Evolutionary conservation across 2,113 vertebrate genomes (phyloP).

Genomic region (Chlamydotis undulata): DNA sequence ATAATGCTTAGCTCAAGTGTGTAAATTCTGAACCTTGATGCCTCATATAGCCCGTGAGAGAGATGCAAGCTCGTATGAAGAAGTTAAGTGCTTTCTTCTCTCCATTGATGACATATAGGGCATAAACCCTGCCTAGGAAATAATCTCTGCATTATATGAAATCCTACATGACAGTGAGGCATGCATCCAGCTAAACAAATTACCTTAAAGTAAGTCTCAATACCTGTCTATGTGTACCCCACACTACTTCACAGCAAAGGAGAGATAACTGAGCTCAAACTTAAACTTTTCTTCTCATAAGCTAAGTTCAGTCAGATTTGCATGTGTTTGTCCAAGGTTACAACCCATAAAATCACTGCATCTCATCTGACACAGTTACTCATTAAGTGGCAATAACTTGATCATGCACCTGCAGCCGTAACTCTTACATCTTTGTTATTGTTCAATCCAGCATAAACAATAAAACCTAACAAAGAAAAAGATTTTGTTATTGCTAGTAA

Average conservation of each 20-base stretch:
- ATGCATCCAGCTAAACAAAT: background rate
- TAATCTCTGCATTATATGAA: background rate
- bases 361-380: background rate
- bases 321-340: background rate
- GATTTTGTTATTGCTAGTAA: background rate
- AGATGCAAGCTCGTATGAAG: background rate
- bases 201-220: background rate
- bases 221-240: background rate
- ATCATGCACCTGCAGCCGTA: background rate
- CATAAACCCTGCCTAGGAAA: background rate
- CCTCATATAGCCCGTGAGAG: background rate
- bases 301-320: background rate
- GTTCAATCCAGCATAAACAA: background rate
- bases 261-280: background rate
- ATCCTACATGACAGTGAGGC: background rate
- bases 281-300: background rate
- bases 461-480: background rate
- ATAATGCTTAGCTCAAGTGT: background rate
- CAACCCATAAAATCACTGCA: background rate
- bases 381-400: background rate
- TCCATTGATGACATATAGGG: background rate
- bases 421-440: background rate
- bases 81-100: background rate
- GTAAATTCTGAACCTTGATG: background rate
- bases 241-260: background rate